Conservation (phyloP, 2,113 vertebrate species). For the Phasianus colchicus region DNA sequence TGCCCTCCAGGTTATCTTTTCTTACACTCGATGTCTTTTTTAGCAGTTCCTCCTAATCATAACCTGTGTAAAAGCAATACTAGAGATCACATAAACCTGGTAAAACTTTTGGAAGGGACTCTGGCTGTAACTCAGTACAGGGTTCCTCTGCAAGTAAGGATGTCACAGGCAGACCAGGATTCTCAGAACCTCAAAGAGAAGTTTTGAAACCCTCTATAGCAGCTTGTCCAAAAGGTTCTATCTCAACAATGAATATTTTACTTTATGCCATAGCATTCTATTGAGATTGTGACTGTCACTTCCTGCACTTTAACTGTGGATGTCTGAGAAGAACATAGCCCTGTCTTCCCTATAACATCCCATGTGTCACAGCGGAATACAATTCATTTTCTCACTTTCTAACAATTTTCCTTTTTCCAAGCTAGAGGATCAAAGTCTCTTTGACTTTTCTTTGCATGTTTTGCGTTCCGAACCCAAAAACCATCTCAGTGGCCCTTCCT, state of each 20-base stretch:
- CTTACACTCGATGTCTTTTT: background rate
- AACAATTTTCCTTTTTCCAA: background rate
- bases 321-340: background rate
- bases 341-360: background rate
- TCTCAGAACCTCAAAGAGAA: background rate
- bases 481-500: background rate
- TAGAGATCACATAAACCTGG: background rate
- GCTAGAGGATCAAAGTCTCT: background rate
- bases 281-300: background rate
- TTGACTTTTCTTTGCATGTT: background rate
- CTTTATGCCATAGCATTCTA: accelerated
- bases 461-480: background rate
- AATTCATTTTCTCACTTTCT: background rate
- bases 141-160: accelerated
- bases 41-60: background rate
- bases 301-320: background rate
- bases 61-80: background rate
- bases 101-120: background rate
- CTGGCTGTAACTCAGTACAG: background rate
- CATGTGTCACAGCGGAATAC: background rate
- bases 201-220: background rate
- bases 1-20: background rate
- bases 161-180: background rate
- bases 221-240: background rate
- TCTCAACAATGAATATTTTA: background rate